phyloP scores from a whole-genome alignment of 2,113 vertebrate genomes.

The Picathartes gymnocephalus region DNA sequence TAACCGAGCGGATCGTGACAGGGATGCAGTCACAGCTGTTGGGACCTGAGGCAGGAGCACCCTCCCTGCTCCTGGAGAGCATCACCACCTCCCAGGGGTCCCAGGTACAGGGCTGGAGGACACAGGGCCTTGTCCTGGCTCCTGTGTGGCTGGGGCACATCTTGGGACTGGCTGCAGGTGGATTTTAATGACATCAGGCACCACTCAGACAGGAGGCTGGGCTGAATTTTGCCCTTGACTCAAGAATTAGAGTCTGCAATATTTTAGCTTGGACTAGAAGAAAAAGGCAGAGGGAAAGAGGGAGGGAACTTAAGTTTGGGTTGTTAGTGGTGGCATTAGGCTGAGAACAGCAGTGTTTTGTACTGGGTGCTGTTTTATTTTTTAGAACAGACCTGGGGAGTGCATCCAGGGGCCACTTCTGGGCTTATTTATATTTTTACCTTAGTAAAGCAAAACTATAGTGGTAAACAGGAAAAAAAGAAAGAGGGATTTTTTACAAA shows the following conservation, averaged over 20 bases:
- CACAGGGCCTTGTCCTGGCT: neutral
- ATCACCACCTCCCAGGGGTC: neutral
- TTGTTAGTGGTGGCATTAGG: rapidly evolving
- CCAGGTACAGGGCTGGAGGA: neutral
- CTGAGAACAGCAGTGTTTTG: neutral
- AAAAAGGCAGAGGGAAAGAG: neutral
- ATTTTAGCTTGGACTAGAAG: neutral
- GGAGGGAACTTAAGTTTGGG: neutral
- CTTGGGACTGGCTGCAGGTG: neutral
- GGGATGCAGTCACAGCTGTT: neutral
- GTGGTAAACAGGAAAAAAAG: rapidly evolving
- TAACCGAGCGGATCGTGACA: no score
- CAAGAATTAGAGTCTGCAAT: neutral
- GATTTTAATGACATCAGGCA: neutral
- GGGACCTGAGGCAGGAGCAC: rapidly evolving
- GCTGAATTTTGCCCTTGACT: neutral
- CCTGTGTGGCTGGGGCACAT: neutral
- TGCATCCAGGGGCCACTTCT: neutral
- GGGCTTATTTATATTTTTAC: neutral
- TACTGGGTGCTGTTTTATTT: neutral
- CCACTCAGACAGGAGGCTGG: neutral
- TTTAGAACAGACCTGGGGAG: neutral
- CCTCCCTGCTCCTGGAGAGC: neutral
- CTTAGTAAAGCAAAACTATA: neutral
- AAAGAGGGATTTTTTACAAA: neutral